Evolutionary conservation across 2,113 vertebrate species (phyloP).

Genomic region (Albula glossodonta): DNA sequence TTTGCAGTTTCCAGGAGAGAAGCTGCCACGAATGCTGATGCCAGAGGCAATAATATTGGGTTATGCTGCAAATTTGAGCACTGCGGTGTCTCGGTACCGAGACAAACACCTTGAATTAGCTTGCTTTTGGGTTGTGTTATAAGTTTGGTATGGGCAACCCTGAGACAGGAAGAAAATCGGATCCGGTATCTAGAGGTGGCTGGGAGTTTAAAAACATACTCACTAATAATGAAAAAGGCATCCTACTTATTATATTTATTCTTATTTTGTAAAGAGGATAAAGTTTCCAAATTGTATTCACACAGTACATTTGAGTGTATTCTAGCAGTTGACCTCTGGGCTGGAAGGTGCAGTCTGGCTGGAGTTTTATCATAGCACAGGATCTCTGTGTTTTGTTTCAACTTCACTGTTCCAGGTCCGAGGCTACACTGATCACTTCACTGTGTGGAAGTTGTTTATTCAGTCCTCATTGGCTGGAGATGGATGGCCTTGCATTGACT

Average conservation of each 20-base stretch:
- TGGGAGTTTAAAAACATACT: no score
- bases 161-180: not conserved
- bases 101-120: slow-evolving; percentile 65
- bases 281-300: no score
- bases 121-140: not conserved
- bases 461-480: not conserved
- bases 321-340: not conserved
- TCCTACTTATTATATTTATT: no score
- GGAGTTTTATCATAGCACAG: not conserved
- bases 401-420: not conserved
- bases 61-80: slow-evolving; percentile 64
- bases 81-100: slow-evolving; percentile 62
- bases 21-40: slow-evolving; percentile 68
- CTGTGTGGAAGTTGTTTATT: not conserved
- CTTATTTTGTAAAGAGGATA: no score
- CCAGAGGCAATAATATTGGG: slow-evolving; percentile 62
- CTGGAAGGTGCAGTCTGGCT: not conserved
- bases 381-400: not conserved
- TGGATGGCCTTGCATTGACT: not conserved
- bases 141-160: not conserved
- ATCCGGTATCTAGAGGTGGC: no score
- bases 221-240: no score
- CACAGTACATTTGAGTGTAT: not conserved
- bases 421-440: not conserved
- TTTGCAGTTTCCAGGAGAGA: slow-evolving; percentile 66